Base-by-base conservation (phyloP, 2,797 vertebrate species). In the Acipenser oxyrinchus region DNA sequence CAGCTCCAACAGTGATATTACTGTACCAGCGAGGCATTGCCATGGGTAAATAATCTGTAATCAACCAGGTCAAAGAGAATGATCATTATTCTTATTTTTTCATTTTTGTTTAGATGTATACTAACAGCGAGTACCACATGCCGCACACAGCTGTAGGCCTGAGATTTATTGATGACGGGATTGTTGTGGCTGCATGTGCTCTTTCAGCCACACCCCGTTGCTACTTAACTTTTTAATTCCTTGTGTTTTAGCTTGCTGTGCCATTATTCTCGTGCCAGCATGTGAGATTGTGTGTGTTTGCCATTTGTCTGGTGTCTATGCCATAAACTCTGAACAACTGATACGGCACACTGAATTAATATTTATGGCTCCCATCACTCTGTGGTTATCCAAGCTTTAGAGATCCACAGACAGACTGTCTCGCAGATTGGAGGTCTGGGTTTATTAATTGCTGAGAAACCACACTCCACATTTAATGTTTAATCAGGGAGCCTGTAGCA, bases 341-440 rank as follows among this genome's bases (percentile, higher is more conserved):
- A 62, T 62, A 62, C 18, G 8, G 11, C 18, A 9, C 60, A 62
- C 18, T 48, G 10, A 48, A 8, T 37, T 13, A 62, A 62, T 62
- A 62, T 62, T 48, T 62, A 62, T 62, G 60, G 18, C 18, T 37
- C 66, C 70, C 72, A 64, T 83, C 78, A 69, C 76, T 62, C 60
- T 85, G 77, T 64, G 78, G 80, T 84, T 79, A 75, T 75, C 75
- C 70, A 76, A 83, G 77, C 75, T 76, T 81, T 76, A 78, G 75
- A 73, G 64, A 73, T 82, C 78, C 60, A 62, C 82, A 83, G 82
- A 84, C 84, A 84, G 76, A 74, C 78, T 83, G 83, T 77, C 83
- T 84, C 70, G 37, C 37, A 37, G 23, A 77, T 70, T 76, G 72
- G 77, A 77, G 80, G 81, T 81, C 67, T 70, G 78, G 81, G 75